A percentile compares a stretch with the other conserved stretches of the same genome.
phyloP scores from a whole-genome alignment of 1,140 invertebrate species.

The Hestina assimilis region DNA sequence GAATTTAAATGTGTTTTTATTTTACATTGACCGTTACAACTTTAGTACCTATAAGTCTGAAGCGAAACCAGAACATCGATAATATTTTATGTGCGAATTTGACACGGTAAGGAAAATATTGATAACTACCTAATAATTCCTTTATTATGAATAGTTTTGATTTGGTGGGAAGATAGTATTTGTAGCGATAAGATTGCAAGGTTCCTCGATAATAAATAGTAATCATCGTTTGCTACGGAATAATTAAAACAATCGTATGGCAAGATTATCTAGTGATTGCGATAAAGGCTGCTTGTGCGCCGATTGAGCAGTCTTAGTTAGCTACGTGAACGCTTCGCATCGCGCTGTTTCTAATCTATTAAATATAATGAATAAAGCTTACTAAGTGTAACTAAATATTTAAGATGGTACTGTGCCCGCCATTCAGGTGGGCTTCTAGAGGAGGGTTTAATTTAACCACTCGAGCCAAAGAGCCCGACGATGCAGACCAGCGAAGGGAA shows the following conservation, averaged over 20 bases:
- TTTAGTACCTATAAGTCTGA: not conserved
- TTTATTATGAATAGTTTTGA: conserved; percentile 45
- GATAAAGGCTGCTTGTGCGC: conserved; percentile 61
- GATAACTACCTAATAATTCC: conserved; percentile 17
- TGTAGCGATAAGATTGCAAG: conserved; percentile 68
- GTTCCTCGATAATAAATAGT: conserved; percentile 63
- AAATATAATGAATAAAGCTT: conserved; percentile 18
- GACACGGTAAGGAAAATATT: conserved; percentile 24
- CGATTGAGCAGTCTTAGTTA: conserved; percentile 43
- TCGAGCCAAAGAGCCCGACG: conserved; percentile 21
- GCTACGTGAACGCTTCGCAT: conserved; percentile 32
- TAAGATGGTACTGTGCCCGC: conserved; percentile 72
- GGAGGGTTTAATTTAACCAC: conserved; percentile 57
- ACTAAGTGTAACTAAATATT: not conserved
- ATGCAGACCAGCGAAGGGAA: conserved; percentile 36
- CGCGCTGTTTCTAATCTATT: conserved; percentile 1
- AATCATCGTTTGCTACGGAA: conserved; percentile 65
- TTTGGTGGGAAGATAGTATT: conserved; percentile 58
- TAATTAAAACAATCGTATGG: conserved; percentile 75
- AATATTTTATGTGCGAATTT: conserved; percentile 21
- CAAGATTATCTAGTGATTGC: conserved; percentile 61
- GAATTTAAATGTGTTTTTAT: conserved; percentile 54
- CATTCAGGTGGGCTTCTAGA: conserved; percentile 61
- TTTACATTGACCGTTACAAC: not conserved
- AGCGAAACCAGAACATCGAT: not conserved